Percentiles rank a stretch among this genome's conserved stretches.
phyloP scores from a whole-genome alignment of 2,797 vertebrate genomes.

The Dendrocincla fuliginosa region DNA sequence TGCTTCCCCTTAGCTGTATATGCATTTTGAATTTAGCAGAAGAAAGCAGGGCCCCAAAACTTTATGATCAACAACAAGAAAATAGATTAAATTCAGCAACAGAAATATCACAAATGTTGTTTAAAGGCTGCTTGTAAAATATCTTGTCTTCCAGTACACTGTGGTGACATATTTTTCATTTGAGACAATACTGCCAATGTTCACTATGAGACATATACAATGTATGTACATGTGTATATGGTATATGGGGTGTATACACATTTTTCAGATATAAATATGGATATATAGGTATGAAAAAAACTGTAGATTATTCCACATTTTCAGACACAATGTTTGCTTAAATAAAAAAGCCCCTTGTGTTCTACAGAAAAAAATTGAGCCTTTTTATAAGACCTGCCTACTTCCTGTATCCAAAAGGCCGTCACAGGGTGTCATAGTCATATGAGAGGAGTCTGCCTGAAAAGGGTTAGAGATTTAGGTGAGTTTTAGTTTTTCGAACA shows the following conservation, averaged over 20 bases:
- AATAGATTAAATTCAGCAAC: not conserved
- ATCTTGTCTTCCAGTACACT: not conserved
- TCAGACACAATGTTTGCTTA: not conserved
- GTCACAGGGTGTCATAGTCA: not conserved
- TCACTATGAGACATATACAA: not conserved
- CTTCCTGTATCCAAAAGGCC: not conserved
- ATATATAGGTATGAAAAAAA: not conserved
- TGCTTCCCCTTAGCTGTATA: not conserved
- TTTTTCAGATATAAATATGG: not conserved
- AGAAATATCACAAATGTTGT: not conserved
- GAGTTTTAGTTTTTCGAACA: not conserved
- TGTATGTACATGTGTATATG: no score
- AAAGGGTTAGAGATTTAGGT: not conserved
- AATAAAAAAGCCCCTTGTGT: not conserved
- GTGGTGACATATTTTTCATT: not conserved
- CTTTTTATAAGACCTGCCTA: not conserved
- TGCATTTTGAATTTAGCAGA: not conserved
- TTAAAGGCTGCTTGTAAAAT: not conserved
- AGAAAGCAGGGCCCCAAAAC: not conserved
- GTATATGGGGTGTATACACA: not conserved
- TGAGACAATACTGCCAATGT: not conserved
- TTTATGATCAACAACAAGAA: not conserved
- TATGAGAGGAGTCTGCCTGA: not conserved
- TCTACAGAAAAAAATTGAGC: not conserved
- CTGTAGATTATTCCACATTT: not conserved